Conservation (phyloP, 2,888 invertebrate species). For the Drosophila maculinotata region DNA sequence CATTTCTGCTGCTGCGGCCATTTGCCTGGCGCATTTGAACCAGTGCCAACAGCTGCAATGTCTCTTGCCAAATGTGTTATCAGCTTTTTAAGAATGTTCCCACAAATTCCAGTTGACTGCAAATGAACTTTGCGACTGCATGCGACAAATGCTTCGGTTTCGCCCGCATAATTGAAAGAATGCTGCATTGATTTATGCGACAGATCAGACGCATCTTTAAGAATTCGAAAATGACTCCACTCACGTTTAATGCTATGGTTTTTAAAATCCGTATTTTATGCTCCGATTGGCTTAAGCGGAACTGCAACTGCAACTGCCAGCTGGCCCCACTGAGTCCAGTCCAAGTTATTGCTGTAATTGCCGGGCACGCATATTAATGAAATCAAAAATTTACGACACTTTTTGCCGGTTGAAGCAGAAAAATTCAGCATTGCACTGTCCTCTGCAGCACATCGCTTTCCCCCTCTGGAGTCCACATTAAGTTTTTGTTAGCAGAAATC, state of each 20-base stretch:
- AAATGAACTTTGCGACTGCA: conserved; percentile 49
- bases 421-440: conserved; percentile 43
- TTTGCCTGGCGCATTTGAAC: conserved; percentile 55
- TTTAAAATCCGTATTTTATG: conserved; percentile 65
- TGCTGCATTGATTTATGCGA: conserved; percentile 28
- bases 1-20: conserved; percentile 29
- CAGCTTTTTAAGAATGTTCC: conserved; percentile 27
- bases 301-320: too few species aligned
- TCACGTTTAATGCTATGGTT: too few species aligned
- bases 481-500: conserved; percentile 66
- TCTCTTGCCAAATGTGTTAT: conserved; percentile 72
- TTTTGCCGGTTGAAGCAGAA: conserved; percentile 68
- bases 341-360: conserved; percentile 27
- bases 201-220: not conserved
- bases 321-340: too few species aligned
- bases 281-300: conserved; percentile 46
- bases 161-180: conserved; percentile 36
- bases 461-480: conserved; percentile 25
- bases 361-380: conserved; percentile 63
- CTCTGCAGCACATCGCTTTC: not conserved
- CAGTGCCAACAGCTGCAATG: conserved; percentile 52
- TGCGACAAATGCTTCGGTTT: conserved; percentile 27
- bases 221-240: too few species aligned
- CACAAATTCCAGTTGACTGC: conserved; percentile 65
- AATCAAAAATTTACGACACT: conserved; percentile 72